Evolutionary conservation across 2,113 vertebrate genomes (phyloP), one percentile per base, ranked within the genome.

Genomic region (Spea multiplicata): DNA sequence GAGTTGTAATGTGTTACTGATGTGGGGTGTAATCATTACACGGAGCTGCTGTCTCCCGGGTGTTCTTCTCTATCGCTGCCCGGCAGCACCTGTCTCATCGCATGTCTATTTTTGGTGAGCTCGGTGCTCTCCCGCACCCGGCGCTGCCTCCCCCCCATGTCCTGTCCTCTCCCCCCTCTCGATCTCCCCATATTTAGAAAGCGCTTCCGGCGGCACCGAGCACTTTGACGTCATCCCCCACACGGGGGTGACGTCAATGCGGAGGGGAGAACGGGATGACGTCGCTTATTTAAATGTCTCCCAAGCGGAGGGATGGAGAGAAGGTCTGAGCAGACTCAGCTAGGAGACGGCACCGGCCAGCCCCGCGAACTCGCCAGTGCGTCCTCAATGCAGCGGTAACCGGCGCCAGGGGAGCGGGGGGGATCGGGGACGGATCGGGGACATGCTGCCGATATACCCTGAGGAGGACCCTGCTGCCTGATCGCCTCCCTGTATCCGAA

Each of bases 221-320:
- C 75, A 76, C 75, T 76, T 76, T 76, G 75, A 76, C 75, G 75
- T 76, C 75, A 76, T 76, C 75, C 75, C 75, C 75, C 75, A 69
- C 75, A 76, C 66, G 66, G 75, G 50, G 55, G 66, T 76, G 75
- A 76, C 75, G 75, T 76, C 75, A 76, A 76, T 76, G 75, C 75
- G 75, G 75, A 76, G 75, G 75, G 75, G 65, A 76, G 64, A 69
- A 76, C 75, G 75, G 53, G 75, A 76, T 76, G 75, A 76, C 75
- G 75, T 76, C 17, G 52, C 52, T 76, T 69, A 76, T 76, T 69
- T 76, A 76, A 76, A 76, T 76, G 66, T 76, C 75, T 76, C 75
- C 75, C 5, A 52, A 76, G 66, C 65, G 55, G 66, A 61, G 75
- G 75, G 75, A 76, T 76, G 75, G 75, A 76, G 75, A 76, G 66